Percentiles rank a stretch among this genome's conserved stretches.
Evolutionary conservation across 2,888 invertebrate genomes (phyloP).

Genomic region (Hydriomena furcata): DNA sequence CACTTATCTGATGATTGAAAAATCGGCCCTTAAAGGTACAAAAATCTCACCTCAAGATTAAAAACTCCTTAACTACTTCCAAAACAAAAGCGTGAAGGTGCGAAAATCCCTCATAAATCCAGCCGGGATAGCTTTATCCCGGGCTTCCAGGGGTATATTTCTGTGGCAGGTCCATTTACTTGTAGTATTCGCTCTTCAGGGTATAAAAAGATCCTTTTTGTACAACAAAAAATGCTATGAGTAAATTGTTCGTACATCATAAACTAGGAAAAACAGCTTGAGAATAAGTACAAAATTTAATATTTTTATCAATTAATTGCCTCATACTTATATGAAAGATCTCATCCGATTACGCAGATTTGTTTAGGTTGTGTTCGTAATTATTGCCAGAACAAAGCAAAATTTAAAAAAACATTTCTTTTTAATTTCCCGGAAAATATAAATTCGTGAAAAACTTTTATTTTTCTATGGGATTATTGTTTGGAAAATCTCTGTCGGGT

Average conservation of each 20-base stretch:
- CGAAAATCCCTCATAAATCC: conserved; percentile 32
- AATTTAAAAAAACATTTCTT: no score
- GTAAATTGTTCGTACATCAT: not conserved
- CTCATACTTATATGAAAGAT: no score
- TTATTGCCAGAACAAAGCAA: not conserved
- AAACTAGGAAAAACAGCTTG: no score
- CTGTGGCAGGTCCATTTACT: conserved; percentile 51
- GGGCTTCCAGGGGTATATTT: conserved; percentile 27
- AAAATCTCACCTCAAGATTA: conserved; percentile 2
- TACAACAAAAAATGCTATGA: not conserved
- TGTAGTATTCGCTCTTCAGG: conserved; percentile 48
- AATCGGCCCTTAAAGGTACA: not conserved
- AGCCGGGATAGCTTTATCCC: conserved; percentile 14
- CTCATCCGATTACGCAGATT: no score
- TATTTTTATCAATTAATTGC: no score
- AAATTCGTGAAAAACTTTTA: no score
- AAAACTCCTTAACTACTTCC: not conserved
- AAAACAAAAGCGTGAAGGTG: conserved; percentile 10
- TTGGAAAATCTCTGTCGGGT: no score
- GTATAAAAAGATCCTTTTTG: conserved; percentile 36
- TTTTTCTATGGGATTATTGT: no score
- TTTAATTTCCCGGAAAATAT: no score
- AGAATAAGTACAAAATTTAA: no score
- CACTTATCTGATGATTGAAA: no score
- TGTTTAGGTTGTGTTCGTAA: no score